Percentiles rank a stretch among this genome's conserved stretches.
These are phyloP conservation scores for Melieria omissa DNA, from an alignment of 2,888 invertebrate genomes.

Conservation along the genomic window DNA sequence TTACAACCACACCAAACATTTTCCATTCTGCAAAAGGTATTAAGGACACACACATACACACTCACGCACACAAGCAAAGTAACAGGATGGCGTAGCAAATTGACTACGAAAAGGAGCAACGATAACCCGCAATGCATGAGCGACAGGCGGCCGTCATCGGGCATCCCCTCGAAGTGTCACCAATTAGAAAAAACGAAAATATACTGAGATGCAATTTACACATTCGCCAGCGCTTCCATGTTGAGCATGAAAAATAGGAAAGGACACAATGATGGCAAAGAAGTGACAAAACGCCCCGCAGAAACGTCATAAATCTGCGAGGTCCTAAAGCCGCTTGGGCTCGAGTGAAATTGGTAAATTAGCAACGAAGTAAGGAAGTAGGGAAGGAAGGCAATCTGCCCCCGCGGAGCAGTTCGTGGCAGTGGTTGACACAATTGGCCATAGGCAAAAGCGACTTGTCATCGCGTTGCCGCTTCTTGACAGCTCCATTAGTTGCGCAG, in stretches of 20 bases:
- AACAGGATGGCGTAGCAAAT: conserved; percentile 50
- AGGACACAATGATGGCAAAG: conserved; percentile 3
- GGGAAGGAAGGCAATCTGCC: too few relatives aligned
- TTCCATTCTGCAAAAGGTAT: conserved; percentile 22
- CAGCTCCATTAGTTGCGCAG: conserved; percentile 39
- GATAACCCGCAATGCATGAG: neutral
- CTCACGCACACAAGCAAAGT: too few relatives aligned
- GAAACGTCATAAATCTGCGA: conserved; percentile 35
- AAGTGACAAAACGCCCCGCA: conserved; percentile 44
- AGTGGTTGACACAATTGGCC: neutral
- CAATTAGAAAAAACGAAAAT: conserved; percentile 57
- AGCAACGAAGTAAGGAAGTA: neutral
- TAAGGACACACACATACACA: conserved; percentile 14
- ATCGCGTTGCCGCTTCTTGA: conserved; percentile 5
- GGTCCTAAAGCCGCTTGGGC: neutral
- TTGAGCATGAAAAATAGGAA: neutral
- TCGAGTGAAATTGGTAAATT: neutral
- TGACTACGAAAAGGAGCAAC: conserved; percentile 41
- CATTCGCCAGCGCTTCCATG: conserved; percentile 15
- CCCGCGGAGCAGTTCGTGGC: too few relatives aligned
- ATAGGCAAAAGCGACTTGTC: neutral
- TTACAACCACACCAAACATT: neutral
- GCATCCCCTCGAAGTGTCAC: conserved; percentile 56
- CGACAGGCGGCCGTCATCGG: neutral
- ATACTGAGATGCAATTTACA: conserved; percentile 47